phyloP scores from a whole-genome alignment of 2,113 vertebrate species.

The Nothobranchius kuhntae region DNA sequence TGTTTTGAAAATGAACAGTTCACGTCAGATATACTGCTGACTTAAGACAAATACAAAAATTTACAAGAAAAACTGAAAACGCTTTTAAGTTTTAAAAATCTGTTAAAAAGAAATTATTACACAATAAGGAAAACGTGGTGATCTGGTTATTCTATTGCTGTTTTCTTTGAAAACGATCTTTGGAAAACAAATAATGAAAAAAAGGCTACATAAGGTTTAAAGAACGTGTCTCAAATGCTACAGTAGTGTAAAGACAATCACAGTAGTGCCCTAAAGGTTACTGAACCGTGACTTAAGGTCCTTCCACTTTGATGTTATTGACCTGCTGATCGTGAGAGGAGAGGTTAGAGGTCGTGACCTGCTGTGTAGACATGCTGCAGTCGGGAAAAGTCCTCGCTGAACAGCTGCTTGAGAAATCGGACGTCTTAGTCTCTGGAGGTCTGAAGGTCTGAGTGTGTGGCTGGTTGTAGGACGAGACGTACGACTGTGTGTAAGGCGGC shows the following conservation, averaged over 20 bases:
- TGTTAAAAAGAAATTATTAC: neutral
- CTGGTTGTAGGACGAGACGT: constrained; percentile 55
- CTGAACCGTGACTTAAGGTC: constrained; percentile 49
- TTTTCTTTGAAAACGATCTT: constrained; percentile 11
- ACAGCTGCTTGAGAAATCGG: constrained; percentile 61
- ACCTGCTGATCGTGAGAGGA: constrained; percentile 59
- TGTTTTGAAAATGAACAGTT: neutral
- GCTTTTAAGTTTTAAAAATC: neutral
- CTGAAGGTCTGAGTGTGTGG: constrained; percentile 62
- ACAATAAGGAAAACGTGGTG: constrained; percentile 6
- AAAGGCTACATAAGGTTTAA: constrained; percentile 43
- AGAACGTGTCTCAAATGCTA: constrained; percentile 10
- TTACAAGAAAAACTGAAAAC: neutral
- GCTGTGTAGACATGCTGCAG: constrained; percentile 58
- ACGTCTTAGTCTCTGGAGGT: constrained; percentile 56
- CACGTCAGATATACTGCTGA: neutral
- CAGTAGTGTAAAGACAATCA: constrained; percentile 18
- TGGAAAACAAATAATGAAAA: constrained; percentile 21
- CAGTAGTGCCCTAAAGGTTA: constrained; percentile 31
- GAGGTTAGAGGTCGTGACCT: constrained; percentile 32
- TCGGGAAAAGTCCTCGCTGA: constrained; percentile 56
- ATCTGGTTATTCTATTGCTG: constrained; percentile 17
- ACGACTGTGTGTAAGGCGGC: constrained; percentile 60
- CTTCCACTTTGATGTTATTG: constrained; percentile 79
- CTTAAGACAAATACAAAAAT: constrained; percentile 36